phyloP scores from a whole-genome alignment of 2,888 invertebrate genomes.

The Villa cingulata region DNA sequence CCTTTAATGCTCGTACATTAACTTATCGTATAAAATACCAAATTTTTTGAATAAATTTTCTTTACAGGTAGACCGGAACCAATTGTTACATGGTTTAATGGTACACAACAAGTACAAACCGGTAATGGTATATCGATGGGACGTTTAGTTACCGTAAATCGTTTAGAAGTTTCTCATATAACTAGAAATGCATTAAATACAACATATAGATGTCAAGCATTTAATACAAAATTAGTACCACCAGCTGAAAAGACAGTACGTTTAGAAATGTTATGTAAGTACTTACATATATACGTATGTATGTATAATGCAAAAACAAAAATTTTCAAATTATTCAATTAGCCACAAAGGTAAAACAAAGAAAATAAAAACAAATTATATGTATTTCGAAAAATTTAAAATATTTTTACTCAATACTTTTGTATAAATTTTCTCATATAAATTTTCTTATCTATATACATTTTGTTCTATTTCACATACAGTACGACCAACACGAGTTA shows the following conservation, averaged over 20 bases:
- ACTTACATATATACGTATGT: too few species aligned
- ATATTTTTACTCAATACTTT: too few species aligned
- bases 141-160: conserved; percentile 65
- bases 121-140: conserved; percentile 56
- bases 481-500: conserved; percentile 71
- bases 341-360: too few species aligned
- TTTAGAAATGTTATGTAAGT: conserved; percentile 74
- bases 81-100: conserved; percentile 72
- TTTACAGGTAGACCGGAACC: conserved; percentile 63
- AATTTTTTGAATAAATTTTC: neutral
- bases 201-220: conserved; percentile 75
- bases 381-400: too few species aligned
- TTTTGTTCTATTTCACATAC: conserved; percentile 17
- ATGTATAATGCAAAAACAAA: too few species aligned
- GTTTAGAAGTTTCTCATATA: conserved; percentile 58
- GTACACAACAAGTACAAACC: conserved; percentile 55
- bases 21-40: neutral
- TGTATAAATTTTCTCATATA: too few species aligned
- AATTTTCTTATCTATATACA: neutral
- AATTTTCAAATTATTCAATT: too few species aligned
- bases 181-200: conserved; percentile 67
- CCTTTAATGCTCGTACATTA: too few species aligned
- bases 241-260: conserved; percentile 71
- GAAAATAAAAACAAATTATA: too few species aligned
- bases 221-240: conserved; percentile 73